Conservation (phyloP, 2,113 vertebrate genomes). For the Antechinus flavipes region DNA sequence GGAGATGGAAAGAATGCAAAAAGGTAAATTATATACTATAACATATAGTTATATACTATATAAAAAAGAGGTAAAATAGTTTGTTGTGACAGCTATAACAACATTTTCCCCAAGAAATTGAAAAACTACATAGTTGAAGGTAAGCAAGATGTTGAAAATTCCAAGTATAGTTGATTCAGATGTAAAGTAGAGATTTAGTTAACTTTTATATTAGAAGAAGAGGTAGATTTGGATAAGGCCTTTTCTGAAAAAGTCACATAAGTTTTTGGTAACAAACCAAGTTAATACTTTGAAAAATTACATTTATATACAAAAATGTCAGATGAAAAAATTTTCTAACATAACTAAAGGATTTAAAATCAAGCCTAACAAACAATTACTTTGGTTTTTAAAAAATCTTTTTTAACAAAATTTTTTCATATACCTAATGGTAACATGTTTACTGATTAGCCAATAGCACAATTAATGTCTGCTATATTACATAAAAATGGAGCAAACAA, state of each 20-base stretch:
- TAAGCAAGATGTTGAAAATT: not conserved
- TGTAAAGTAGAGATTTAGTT: not conserved
- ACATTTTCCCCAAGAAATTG: not conserved
- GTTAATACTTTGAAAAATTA: not conserved
- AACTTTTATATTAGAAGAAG: not conserved
- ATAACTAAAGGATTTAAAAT: not conserved
- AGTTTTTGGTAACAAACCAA: not conserved
- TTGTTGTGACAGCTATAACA: not conserved
- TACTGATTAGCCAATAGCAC: slow-evolving; percentile 25
- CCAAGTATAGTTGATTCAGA: not conserved
- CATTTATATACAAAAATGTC: not conserved
- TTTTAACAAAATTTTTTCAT: not conserved
- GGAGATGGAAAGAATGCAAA: not conserved
- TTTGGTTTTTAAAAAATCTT: not conserved
- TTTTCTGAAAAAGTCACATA: not conserved
- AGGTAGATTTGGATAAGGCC: slow-evolving; percentile 6
- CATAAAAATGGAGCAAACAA: slow-evolving; percentile 62
- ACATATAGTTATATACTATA: not conserved
- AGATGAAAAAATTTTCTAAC: not conserved
- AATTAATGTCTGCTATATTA: slow-evolving; percentile 59
- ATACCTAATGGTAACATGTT: slow-evolving; percentile 39
- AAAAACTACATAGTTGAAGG: not conserved
- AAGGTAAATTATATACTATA: not conserved
- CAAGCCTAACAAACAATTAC: not conserved
- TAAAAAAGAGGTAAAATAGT: not conserved